Evolutionary conservation across 2,888 invertebrate species (phyloP), one percentile per base, ranked within the genome.

Genomic region (Lithophane leautieri): DNA sequence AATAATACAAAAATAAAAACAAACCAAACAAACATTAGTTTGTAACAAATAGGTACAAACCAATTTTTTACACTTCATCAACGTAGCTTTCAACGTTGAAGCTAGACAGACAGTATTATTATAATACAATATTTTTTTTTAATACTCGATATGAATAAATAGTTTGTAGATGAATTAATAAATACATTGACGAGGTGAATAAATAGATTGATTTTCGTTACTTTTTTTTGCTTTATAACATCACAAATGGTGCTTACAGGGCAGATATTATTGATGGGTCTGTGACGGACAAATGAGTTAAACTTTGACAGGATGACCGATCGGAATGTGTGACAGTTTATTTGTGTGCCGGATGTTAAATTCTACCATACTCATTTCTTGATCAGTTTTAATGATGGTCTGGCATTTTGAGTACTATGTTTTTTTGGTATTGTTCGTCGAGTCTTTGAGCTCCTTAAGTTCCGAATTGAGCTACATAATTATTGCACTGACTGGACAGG

Each of bases 251-350:
- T 72, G 50, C 28, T 56, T 14, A n/a, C n/a, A 34, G 16, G 22
- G 16, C n/a, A 9, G 16, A 14, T 60, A 54, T 72, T 66, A 78
- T 78, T 40, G 60, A 72, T 63, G 44, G 52, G 8, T 11, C 44
- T 40, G 76, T 77, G 70, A 42, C 47, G 11, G 16, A 77, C 63
- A 77, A 77, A 71, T 66, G 8, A 54, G 60, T 66, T 78, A 78
- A 78, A 78, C 72, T 78, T 72, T 78, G 78, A 22, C 72, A 12
- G 60, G n/a, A 54, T 76, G 62, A 63, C 42, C n/a, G 62, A 77
- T 76, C 3, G 44, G 4, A 7, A 16, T 19, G 22, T 1, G 19
- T 34, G 19, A 9, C 0, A 19, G 4, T 19, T 25, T 56, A 56
- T 16, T 56, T 56, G 25, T 25, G 14, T 25, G 56, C 56, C 56